Evolutionary conservation across 2,888 invertebrate species (phyloP).

Genomic region (Sisyra terminalis): DNA sequence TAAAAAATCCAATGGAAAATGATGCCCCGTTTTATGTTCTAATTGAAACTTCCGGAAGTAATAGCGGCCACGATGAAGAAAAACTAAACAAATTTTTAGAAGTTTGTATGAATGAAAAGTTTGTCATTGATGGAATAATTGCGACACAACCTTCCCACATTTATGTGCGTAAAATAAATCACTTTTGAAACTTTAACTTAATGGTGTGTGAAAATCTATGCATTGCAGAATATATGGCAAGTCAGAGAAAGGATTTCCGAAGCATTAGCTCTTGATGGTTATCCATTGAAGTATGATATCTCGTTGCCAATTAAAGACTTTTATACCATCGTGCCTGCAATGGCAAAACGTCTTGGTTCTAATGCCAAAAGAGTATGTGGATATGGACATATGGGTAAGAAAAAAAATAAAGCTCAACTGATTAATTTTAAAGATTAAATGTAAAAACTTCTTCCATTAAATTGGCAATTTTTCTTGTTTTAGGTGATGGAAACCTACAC

Average conservation of each 20-base stretch:
- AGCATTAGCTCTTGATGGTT: constrained; percentile 61
- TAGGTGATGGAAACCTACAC: constrained; percentile 89
- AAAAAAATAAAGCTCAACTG: background rate
- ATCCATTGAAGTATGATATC: constrained; percentile 90
- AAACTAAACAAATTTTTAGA: constrained; percentile 69
- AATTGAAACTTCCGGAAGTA: constrained; percentile 79
- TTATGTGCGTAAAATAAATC: no score
- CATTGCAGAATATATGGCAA: constrained; percentile 57
- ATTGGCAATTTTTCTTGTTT: no score
- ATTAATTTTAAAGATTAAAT: no score
- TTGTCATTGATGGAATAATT: constrained; percentile 69
- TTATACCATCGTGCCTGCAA: constrained; percentile 64
- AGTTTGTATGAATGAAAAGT: constrained; percentile 47
- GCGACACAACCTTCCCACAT: constrained; percentile 48
- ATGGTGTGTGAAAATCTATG: background rate
- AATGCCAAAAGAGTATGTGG: constrained; percentile 53
- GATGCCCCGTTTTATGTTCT: constrained; percentile 65
- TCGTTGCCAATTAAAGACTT: constrained; percentile 72
- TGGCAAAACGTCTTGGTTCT: constrained; percentile 46
- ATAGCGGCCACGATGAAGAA: constrained; percentile 68
- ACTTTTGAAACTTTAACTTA: background rate
- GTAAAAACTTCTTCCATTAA: no score
- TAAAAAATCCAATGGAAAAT: constrained; percentile 42
- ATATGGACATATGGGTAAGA: constrained; percentile 85
- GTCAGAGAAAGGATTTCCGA: constrained; percentile 73